Evolutionary conservation across 1,140 invertebrate species (phyloP).

Genomic region (Trachelipus rathkii): DNA sequence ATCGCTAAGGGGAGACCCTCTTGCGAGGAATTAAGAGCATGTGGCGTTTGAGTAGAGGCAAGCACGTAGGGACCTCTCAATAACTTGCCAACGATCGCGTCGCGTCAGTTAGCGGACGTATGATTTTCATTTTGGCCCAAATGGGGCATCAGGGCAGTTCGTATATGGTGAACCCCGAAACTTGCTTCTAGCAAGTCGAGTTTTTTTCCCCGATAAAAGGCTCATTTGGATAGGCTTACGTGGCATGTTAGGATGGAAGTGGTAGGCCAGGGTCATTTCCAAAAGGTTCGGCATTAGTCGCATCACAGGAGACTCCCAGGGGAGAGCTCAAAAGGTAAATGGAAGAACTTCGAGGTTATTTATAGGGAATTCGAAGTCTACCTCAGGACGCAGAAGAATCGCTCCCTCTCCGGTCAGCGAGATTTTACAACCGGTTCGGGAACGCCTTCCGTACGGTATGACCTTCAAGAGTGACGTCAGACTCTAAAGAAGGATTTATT

Average conservation of each 20-base stretch:
- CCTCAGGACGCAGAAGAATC: background rate
- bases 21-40: conserved; percentile 82
- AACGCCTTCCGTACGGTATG: background rate
- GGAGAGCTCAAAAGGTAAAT: background rate
- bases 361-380: background rate
- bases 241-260: background rate
- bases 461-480: background rate
- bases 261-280: background rate
- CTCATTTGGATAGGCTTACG: background rate
- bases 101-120: conserved; percentile 69
- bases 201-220: background rate
- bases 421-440: background rate
- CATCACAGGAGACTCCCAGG: background rate
- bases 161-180: background rate
- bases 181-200: background rate
- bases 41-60: conserved; percentile 85
- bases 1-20: conserved; percentile 58
- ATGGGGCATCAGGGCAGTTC: background rate
- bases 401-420: background rate
- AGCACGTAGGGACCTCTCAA: conserved; percentile 76
- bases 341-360: background rate
- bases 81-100: conserved; percentile 70
- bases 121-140: conserved; percentile 36
- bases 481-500: background rate
- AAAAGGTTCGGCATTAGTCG: background rate